Conservation (phyloP, 2,113 vertebrate species). For the Anoplopoma fimbria region DNA sequence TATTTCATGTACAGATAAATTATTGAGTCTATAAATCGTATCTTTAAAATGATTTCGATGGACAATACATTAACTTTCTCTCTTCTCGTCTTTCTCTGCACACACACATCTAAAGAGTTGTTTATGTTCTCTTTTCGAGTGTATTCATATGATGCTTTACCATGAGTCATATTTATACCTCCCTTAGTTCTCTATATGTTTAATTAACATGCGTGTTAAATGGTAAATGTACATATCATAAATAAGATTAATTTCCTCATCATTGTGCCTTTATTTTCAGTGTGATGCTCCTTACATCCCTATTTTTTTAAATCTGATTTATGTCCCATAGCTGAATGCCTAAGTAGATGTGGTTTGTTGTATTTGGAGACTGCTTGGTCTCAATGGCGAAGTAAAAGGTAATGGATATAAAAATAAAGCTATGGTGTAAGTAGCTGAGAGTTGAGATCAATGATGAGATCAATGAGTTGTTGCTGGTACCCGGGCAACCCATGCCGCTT, state of each 20-base stretch:
- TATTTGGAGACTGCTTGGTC: not conserved
- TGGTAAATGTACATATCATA: not conserved
- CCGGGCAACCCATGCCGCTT: not conserved
- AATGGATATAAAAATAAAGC: not conserved
- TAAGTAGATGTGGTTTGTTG: not conserved
- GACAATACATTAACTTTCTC: not conserved
- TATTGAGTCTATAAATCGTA: not conserved
- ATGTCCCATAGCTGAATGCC: not conserved
- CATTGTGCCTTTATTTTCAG: not conserved
- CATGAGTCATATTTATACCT: not conserved
- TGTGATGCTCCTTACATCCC: not conserved
- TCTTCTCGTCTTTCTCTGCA: not conserved
- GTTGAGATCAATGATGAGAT: not conserved
- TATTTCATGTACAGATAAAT: not conserved
- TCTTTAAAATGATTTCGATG: not conserved
- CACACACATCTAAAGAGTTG: not conserved
- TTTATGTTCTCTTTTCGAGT: not conserved
- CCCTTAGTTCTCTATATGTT: not conserved
- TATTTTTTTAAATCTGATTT: not conserved
- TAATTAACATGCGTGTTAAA: not conserved
- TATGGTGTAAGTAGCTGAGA: not conserved
- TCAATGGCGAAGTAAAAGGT: not conserved
- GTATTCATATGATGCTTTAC: not conserved
- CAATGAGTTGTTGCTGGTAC: not conserved
- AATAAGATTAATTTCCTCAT: not conserved